Base-by-base conservation (phyloP, 2,888 invertebrate species). In the Cacoxenus indagator region DNA sequence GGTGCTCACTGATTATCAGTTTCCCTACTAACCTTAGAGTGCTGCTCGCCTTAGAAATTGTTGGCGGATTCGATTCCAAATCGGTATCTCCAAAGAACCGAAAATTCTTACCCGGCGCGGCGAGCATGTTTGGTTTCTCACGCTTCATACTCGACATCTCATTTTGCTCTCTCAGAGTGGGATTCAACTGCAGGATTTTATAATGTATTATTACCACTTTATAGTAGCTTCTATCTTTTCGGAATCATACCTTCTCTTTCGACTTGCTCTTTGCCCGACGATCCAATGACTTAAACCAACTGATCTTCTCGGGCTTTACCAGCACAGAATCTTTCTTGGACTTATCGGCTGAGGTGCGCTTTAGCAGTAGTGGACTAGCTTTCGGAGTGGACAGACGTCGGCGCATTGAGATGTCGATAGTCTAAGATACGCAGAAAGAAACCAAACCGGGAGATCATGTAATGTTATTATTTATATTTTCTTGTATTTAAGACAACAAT, bases 11-110 rank as follows among this genome's bases (percentile, higher is more conserved):
- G n/a, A n/a, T 5, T 4, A 9, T n/a, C 45, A 11, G 2, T 43
- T 43, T 3, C 11, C n/a, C n/a, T 26, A 61, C 77, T 75, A 5
- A 88, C 88, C 84, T 84, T 17, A 81, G 81, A 67, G 82, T 84
- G 24, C 79, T 83, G 76, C 77, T 81, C 64, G 80, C 80, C 87
- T 78, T 90, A 83, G 78, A 88, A 73, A 89, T 81, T 73, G 91
- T 91, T 17, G 90, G 90, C 27, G 90, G 90, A 84, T 92, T 92
- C 11, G 94, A 94, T 79, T 95, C 95, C 70, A 91, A 90, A 84
- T 95, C 95, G 9, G 95, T 95, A 87, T 95, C 95, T 22, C 95
- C 95, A 87, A 95, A 95, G 90, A 95, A 95, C 64, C 95, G 91
- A 11, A 95, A 90, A 88, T 91, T 94, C 86, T 94, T 94, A 26